These are phyloP conservation scores for Drosophila buzzatii DNA, from an alignment of 2,888 invertebrate genomes.

Conservation along the genomic window DNA sequence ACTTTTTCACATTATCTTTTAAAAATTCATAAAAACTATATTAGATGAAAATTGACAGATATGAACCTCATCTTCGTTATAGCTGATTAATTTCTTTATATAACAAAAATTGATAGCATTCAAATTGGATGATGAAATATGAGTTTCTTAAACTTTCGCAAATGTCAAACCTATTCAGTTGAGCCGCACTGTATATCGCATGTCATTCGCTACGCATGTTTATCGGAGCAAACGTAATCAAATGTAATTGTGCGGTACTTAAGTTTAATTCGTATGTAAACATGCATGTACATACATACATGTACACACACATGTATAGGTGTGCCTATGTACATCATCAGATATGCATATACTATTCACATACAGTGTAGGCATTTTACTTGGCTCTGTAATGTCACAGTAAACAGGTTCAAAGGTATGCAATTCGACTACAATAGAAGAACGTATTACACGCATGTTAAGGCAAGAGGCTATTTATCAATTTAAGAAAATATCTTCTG, in stretches of 20 bases:
- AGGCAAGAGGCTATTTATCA: neutral
- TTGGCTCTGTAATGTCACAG: neutral
- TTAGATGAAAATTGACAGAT: no score
- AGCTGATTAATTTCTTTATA: no score
- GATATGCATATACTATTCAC: neutral
- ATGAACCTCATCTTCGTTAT: no score
- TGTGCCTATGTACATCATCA: neutral
- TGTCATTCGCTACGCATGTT: conserved; percentile 26
- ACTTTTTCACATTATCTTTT: no score
- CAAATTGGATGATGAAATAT: no score
- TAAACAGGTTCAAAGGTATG: conserved; percentile 13
- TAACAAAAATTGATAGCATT: no score
- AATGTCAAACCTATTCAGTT: no score
- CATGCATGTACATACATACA: neutral
- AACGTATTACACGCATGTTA: neutral
- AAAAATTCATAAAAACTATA: no score
- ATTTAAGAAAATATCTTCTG: no score
- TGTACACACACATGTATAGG: neutral
- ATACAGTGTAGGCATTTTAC: neutral
- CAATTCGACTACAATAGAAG: neutral
- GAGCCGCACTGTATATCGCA: conserved; percentile 3
- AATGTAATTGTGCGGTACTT: conserved; percentile 37
- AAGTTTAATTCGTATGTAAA: conserved; percentile 24
- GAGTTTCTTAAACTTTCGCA: no score
- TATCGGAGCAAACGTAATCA: conserved; percentile 26